Base-by-base conservation (phyloP, 2,888 invertebrate species). In the Metellina segmentata region DNA sequence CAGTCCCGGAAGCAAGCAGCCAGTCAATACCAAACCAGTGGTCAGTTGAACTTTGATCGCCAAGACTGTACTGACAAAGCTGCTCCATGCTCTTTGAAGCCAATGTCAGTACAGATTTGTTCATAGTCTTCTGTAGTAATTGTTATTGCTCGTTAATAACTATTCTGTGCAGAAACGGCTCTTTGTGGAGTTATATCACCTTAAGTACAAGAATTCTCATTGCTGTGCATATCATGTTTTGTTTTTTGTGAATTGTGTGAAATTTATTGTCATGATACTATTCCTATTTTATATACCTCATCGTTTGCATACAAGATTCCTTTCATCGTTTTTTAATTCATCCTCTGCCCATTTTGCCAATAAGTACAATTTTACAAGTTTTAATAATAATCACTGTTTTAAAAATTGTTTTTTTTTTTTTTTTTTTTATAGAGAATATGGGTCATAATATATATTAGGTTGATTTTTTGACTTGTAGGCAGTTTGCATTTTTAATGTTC, bases 61-160 rank as follows among this genome's bases (percentile, higher is more conserved):
- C 93, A 94, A 20, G 94, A 93, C n/a, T 93, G 94, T 88, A 95
- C 94, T 90, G 95, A 95, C 8, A 95, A 95, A 92, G 94, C 95
- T 19, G 95, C 95, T 11, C 95, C 95, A 48, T 95, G 95, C 93
- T 95, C 95, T 11, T 94, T 94, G 90, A 94, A 94, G 72, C 94
- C 94, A 75, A 94, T 94, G 93, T 94, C 94, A 34, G 94, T 94
- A 81, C 87, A 90, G 11, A 86, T 89, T 52, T 90, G 92, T 61
- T 71, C 89, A 6, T 92, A 90, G 82, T 19, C 71, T 82, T 69
- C 71, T 34, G 8, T 16, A 78, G 49, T 9, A 20, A 61, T 34
- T 53, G 51, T 61, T 69, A 74, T 79, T 90, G 81, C 81, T 86
- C 85, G 77, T 71, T 13, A 75, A 16, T 51, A 20, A 69, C 34